These are phyloP conservation scores for Ceriagrion tenellum DNA, from an alignment of 2,888 invertebrate species.

Conservation along the genomic window DNA sequence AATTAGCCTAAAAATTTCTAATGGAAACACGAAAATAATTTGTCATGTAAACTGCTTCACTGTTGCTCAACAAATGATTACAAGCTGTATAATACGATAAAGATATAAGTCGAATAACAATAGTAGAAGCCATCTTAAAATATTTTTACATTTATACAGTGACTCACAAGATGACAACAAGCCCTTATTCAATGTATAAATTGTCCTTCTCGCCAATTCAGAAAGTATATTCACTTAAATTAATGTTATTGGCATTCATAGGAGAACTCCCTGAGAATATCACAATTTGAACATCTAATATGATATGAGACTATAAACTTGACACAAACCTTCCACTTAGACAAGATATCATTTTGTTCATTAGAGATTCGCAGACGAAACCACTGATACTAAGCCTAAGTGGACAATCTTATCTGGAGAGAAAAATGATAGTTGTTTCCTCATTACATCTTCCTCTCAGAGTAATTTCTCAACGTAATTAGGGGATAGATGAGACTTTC, in stretches of 20 bases:
- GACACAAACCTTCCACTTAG: too few relatives aligned
- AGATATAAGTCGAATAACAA: neutral
- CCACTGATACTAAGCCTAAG: too few relatives aligned
- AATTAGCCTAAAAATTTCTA: neutral
- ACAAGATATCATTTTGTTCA: too few relatives aligned
- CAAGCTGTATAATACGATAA: neutral
- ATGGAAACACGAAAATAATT: neutral
- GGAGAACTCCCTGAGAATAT: neutral
- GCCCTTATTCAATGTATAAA: neutral
- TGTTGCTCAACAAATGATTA: neutral
- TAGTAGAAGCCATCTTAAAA: neutral
- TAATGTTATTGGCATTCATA: neutral
- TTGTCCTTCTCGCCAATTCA: neutral
- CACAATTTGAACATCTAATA: neutral
- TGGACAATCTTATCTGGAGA: too few relatives aligned
- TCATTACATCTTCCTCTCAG: too few relatives aligned
- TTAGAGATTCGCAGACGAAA: too few relatives aligned
- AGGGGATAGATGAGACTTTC: too few relatives aligned
- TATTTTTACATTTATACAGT: neutral
- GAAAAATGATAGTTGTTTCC: too few relatives aligned
- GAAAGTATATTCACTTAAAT: neutral
- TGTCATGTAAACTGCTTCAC: neutral
- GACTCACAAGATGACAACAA: neutral
- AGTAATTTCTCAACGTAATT: too few relatives aligned
- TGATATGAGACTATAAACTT: too few relatives aligned